These are phyloP conservation scores for Gobio occitaniae DNA, from an alignment of 2,797 vertebrate genomes.

Conservation along the genomic window DNA sequence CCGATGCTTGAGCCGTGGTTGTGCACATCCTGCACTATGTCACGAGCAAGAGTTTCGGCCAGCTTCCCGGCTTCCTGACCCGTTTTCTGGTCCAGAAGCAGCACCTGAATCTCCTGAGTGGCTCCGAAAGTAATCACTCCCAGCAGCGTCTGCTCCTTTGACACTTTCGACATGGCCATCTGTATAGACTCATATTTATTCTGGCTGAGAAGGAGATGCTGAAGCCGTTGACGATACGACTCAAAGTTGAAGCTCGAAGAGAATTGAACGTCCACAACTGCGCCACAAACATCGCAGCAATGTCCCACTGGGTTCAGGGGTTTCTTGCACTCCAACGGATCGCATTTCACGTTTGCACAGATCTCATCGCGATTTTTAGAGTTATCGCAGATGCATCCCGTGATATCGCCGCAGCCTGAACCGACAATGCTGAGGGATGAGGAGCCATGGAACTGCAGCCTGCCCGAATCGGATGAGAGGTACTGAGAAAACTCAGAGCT, in stretches of 20 bases:
- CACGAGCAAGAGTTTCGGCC: conserved; percentile 76
- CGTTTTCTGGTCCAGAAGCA: conserved; percentile 78
- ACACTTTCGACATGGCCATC: conserved; percentile 88
- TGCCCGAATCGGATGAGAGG: conserved; percentile 76
- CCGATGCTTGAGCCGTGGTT: conserved; percentile 81
- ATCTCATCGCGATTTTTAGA: conserved; percentile 75
- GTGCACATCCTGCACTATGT: conserved; percentile 78
- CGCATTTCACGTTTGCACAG: conserved; percentile 82
- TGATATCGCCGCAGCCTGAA: conserved; percentile 77
- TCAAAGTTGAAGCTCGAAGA: conserved; percentile 81
- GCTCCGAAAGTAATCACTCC: conserved; percentile 63
- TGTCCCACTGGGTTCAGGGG: conserved; percentile 85
- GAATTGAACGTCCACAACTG: conserved; percentile 79
- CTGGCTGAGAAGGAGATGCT: conserved; percentile 77
- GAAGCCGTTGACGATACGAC: conserved; percentile 80
- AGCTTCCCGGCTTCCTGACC: conserved; percentile 60
- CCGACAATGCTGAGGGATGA: conserved; percentile 74
- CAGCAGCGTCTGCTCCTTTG: conserved; percentile 64
- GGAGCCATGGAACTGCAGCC: conserved; percentile 87
- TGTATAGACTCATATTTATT: conserved; percentile 76
- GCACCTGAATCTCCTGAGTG: conserved; percentile 83
- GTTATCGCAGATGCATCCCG: conserved; percentile 89
- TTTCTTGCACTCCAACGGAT: conserved; percentile 71
- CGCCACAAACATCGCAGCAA: conserved; percentile 90
- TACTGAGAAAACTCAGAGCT: conserved; percentile 78